Conservation (phyloP, 2,797 vertebrate species). For the Sandelia bainsii region DNA sequence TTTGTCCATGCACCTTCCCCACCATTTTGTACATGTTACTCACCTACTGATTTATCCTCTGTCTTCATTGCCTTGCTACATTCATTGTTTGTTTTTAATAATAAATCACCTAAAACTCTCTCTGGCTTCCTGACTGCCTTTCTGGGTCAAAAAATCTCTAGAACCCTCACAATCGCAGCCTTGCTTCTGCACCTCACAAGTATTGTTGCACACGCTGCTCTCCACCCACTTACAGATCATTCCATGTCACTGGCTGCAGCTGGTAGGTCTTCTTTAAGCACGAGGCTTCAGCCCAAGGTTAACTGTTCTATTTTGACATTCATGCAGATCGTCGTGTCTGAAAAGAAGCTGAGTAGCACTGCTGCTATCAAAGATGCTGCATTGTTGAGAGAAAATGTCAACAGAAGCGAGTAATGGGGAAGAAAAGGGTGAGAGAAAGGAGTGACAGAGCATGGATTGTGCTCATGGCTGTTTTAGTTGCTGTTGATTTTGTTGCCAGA, state of each 20-base stretch:
- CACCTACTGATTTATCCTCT: too few relatives aligned
- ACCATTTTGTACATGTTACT: too few relatives aligned
- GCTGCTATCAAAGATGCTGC: conserved; percentile 28
- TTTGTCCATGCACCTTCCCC: too few relatives aligned
- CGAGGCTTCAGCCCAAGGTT: conserved; percentile 63
- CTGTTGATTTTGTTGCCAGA: conserved; percentile 2
- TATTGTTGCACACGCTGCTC: background rate
- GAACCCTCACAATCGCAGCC: too few relatives aligned
- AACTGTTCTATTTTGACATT: conserved; percentile 73
- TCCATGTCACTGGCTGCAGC: conserved; percentile 47
- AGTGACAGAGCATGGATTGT: conserved; percentile 23
- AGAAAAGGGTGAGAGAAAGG: background rate
- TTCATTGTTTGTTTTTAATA: too few relatives aligned
- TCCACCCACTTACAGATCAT: conserved; percentile 44
- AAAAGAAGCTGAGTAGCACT: conserved; percentile 35
- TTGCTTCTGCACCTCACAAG: conserved; percentile 8
- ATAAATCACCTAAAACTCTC: too few relatives aligned
- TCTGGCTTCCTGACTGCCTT: too few relatives aligned
- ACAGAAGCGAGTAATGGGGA: conserved; percentile 11
- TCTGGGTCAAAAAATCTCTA: too few relatives aligned
- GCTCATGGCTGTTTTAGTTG: conserved; percentile 32
- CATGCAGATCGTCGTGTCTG: conserved; percentile 43
- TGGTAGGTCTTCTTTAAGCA: conserved; percentile 51
- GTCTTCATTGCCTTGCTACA: too few relatives aligned
- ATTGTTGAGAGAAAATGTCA: conserved; percentile 52